Percentiles rank a stretch among this genome's conserved stretches.
phyloP scores from a whole-genome alignment of 92 coral and sea anemone genomes.

The Pocillopora meandrina region DNA sequence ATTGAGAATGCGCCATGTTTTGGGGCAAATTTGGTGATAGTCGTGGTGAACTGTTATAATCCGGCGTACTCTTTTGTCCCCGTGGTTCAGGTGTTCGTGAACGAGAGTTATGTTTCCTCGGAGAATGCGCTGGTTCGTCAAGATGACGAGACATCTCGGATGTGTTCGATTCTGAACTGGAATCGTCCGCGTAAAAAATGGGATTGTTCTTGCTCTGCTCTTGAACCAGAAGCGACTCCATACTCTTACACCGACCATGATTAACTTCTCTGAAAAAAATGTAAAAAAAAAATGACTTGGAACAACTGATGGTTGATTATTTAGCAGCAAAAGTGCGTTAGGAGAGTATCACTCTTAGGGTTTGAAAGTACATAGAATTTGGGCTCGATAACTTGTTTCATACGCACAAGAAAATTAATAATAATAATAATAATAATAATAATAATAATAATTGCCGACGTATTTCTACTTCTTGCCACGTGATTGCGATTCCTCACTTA shows the following conservation, averaged over 20 bases:
- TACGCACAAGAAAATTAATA: too few relatives aligned
- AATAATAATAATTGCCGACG: too few relatives aligned
- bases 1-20: conserved; percentile 20
- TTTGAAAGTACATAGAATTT: too few relatives aligned
- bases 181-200: conserved; percentile 54
- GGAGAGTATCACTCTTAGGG: too few relatives aligned
- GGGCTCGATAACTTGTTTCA: too few relatives aligned
- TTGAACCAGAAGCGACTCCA: conserved; percentile 66
- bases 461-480: too few relatives aligned
- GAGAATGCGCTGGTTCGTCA: conserved; percentile 27
- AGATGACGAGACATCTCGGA: conserved; percentile 38
- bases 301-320: too few relatives aligned
- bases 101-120: conserved; percentile 26
- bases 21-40: conserved; percentile 3
- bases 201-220: conserved; percentile 39
- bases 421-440: too few relatives aligned
- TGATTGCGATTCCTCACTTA: conserved; percentile 5
- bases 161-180: conserved; percentile 41
- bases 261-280: conserved; percentile 13
- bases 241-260: conserved; percentile 68
- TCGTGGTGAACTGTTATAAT: conserved; percentile 18
- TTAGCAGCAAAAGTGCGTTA: too few relatives aligned
- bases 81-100: conserved; percentile 43
- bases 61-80: conserved; percentile 1
- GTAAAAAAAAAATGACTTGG: neutral